Conservation (phyloP, 2,113 vertebrate species). For the Zootoca vivipara region DNA sequence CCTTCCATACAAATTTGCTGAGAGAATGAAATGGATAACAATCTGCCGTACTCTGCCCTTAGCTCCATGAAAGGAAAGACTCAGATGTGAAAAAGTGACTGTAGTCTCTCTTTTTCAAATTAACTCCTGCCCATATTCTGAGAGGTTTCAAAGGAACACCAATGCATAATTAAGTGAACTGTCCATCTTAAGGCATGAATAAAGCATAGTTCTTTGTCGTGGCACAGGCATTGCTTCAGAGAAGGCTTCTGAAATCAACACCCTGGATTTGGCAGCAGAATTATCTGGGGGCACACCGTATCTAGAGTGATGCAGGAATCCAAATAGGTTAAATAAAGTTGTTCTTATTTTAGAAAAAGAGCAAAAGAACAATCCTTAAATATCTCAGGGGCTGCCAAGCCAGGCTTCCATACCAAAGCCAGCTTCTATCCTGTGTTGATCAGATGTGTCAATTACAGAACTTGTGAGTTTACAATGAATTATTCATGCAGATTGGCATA, state of each 20-base stretch:
- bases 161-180: neutral
- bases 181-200: neutral
- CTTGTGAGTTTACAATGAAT: neutral
- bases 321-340: neutral
- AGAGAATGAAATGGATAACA: neutral
- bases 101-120: neutral
- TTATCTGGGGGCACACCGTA: neutral
- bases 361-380: neutral
- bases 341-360: neutral
- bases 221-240: neutral
- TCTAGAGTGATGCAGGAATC: neutral
- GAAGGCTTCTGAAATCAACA: neutral
- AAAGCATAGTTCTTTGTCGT: neutral
- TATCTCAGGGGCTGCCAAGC: neutral
- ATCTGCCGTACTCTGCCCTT: too few species aligned
- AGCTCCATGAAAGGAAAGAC: neutral
- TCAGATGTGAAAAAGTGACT: neutral
- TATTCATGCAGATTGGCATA: neutral
- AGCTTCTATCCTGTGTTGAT: neutral
- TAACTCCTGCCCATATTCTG: neutral
- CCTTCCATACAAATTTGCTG: neutral
- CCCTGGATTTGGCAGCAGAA: neutral
- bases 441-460: neutral
- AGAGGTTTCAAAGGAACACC: neutral
- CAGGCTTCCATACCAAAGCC: neutral